phyloP scores from a whole-genome alignment of 2,888 invertebrate species.

The Calameuta pallipes region DNA sequence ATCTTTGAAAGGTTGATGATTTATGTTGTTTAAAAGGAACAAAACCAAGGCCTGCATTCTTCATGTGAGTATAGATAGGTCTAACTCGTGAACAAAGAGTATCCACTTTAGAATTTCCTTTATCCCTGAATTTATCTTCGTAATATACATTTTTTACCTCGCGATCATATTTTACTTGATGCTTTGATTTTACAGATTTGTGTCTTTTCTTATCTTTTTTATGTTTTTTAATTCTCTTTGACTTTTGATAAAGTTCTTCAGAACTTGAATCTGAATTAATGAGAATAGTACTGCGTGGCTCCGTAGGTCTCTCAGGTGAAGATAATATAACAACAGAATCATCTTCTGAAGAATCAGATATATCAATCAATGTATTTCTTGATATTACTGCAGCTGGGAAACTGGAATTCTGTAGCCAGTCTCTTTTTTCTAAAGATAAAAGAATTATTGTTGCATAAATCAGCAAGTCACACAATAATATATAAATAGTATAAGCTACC shows the following conservation, averaged over 20 bases:
- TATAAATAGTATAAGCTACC: neutral
- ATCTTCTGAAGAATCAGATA: slow-evolving; percentile 45
- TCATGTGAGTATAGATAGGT: slow-evolving; percentile 68
- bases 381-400: slow-evolving; percentile 54
- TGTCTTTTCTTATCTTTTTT: slow-evolving; percentile 50
- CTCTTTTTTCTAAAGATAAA: slow-evolving; percentile 6
- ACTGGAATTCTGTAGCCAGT: slow-evolving; percentile 64
- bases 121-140: slow-evolving; percentile 72
- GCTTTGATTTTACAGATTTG: slow-evolving; percentile 26
- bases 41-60: slow-evolving; percentile 41
- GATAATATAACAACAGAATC: slow-evolving; percentile 31
- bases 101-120: slow-evolving; percentile 71
- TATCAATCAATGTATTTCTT: slow-evolving; percentile 24
- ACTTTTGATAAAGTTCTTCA: slow-evolving; percentile 21
- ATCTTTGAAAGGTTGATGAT: slow-evolving; percentile 37
- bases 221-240: slow-evolving; percentile 40
- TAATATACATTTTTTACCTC: slow-evolving; percentile 66
- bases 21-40: slow-evolving; percentile 32
- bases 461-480: neutral
- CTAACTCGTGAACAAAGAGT: slow-evolving; percentile 75
- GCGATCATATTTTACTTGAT: slow-evolving; percentile 34
- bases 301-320: slow-evolving; percentile 17
- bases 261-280: slow-evolving; percentile 11
- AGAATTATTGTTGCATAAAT: neutral
- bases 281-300: slow-evolving; percentile 7